A percentile compares a stretch with the other conserved stretches of the same genome.
Conservation (phyloP, 2,888 invertebrate species). For the Philonicus albiceps region DNA sequence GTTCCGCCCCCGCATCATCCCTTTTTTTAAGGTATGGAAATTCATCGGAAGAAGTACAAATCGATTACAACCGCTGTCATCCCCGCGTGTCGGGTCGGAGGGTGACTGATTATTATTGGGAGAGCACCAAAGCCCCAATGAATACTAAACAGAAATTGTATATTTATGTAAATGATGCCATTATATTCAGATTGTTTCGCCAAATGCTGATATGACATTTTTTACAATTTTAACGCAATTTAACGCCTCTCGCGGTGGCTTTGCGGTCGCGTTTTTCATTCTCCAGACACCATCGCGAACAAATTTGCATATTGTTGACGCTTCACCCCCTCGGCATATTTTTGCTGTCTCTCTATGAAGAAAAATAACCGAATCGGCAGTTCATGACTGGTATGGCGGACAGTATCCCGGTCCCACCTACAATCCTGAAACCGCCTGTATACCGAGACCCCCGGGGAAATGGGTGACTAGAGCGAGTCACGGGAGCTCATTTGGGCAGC, state of each 20-base stretch:
- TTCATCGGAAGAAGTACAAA: slow-evolving; percentile 24
- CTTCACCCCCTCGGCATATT: slow-evolving; percentile 22
- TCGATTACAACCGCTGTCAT: slow-evolving; percentile 41
- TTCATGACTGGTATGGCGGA: slow-evolving; percentile 25
- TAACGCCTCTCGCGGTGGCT: slow-evolving; percentile 45
- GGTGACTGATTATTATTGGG: slow-evolving; percentile 49
- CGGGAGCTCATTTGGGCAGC: slow-evolving; percentile 9
- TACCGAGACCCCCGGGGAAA: no score
- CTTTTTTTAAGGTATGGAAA: slow-evolving; percentile 32
- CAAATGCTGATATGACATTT: slow-evolving; percentile 50
- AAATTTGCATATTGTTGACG: slow-evolving; percentile 48
- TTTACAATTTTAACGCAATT: slow-evolving; percentile 49
- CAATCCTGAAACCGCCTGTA: background rate
- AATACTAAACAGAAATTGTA: slow-evolving; percentile 50
- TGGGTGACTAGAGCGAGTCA: background rate
- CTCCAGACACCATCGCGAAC: background rate
- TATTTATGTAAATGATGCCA: slow-evolving; percentile 49
- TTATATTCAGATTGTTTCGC: slow-evolving; percentile 50
- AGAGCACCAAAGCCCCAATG: slow-evolving; percentile 49
- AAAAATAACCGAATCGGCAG: slow-evolving; percentile 37
- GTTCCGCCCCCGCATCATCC: background rate
- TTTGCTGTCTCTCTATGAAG: slow-evolving; percentile 30
- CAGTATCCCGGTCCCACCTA: background rate
- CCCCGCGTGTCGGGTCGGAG: background rate
- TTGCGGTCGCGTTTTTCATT: slow-evolving; percentile 39